Base-by-base conservation (phyloP, 1,140 invertebrate genomes). In the Neuroterus valhalla region DNA sequence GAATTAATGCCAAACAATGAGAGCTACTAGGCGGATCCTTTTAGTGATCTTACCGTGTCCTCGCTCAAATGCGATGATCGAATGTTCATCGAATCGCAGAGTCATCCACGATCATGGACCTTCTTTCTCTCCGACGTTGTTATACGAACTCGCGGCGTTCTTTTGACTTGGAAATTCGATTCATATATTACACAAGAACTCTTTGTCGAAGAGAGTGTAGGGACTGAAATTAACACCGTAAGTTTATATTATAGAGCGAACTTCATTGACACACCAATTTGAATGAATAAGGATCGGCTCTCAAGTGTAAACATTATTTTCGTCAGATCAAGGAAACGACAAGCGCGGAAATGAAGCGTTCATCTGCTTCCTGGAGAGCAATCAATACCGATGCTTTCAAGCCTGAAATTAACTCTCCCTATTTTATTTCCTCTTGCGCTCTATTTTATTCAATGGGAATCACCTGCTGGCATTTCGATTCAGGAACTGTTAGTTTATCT, bases 101-200 rank as follows among this genome's bases (percentile, higher is more conserved):
- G 82, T 83, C 83, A 83, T 84, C 80, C 48, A 70, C 55, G 68
- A 55, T 55, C 66, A 68, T 69, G 17, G 19, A 74, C 10, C 46
- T 69, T 44, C 23, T 71, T 55, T 67, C 67, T 19, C 74, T 67
- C 74, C 75, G 78, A 83, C 77, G 71, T 76, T 66, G 82, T 80
- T 71, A 70, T 78, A 82, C 12, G 46, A 12, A 70, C 38, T 17
- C 15, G 43, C 75, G 67, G 70, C 68, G 26, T 31, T 66, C 68
- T 71, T 76, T 76, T 72, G 75, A 76, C 71, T 74, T 31, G 12
- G 2, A 69, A 45, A 62, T 70, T 70, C 46, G 21, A 69, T 62
- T 62, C 23, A 62, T 62, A 62, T n/a, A 62, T 62, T 31, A 62
- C 23, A n/a, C 14, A 26, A 62, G 0, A 0, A 5, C n/a, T 62